Percentiles rank a stretch among this genome's conserved stretches.
phyloP scores from a whole-genome alignment of 2,888 invertebrate species.

The Mesochorus sp. region DNA sequence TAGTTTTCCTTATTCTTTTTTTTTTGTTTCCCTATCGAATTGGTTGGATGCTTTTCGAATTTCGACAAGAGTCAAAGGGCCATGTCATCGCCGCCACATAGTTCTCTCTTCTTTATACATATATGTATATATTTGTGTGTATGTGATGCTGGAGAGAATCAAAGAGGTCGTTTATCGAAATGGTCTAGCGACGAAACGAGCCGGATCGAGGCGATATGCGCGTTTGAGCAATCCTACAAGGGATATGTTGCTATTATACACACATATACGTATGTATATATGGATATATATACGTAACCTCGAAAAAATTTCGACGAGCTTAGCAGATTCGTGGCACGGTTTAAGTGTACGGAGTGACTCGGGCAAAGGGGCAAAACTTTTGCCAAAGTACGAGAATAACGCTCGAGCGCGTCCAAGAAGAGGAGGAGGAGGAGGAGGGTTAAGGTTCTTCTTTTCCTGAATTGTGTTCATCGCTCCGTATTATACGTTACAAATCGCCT shows the following conservation, averaged over 20 bases:
- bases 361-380: conserved; percentile 48
- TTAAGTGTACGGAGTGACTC: conserved; percentile 38
- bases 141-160: conserved; percentile 53
- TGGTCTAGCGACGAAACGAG: conserved; percentile 50
- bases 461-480: conserved; percentile 26
- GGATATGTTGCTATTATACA: conserved; percentile 27
- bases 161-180: conserved; percentile 64
- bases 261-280: conserved; percentile 1
- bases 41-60: conserved; percentile 38
- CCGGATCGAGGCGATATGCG: conserved; percentile 54
- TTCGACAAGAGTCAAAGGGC: conserved; percentile 39
- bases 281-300: background rate
- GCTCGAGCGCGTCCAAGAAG: no score
- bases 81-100: conserved; percentile 36
- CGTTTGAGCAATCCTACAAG: conserved; percentile 37
- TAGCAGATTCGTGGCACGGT: conserved; percentile 63
- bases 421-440: background rate
- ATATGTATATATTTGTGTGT: conserved; percentile 26
- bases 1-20: conserved; percentile 1
- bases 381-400: conserved; percentile 8
- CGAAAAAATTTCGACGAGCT: conserved; percentile 60
- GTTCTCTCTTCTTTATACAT: conserved; percentile 27
- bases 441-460: conserved; percentile 20
- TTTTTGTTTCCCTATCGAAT: conserved; percentile 27
- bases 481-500: conserved; percentile 18